Conservation (phyloP, 2,797 vertebrate species). For the Squalus acanthias region DNA sequence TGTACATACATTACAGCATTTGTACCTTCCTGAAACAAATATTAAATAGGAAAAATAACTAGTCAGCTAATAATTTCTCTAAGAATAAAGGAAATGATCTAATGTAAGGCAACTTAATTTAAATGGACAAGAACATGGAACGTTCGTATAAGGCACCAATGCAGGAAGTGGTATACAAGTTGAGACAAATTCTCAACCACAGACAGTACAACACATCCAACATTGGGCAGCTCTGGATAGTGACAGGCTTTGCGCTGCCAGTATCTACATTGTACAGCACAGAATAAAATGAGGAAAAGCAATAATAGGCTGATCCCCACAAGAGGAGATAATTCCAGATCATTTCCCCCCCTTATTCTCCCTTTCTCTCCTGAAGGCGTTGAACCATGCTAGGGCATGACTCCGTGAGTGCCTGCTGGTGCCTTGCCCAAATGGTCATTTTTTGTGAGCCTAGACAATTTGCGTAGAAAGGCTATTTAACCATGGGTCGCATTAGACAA, state of each 20-base stretch:
- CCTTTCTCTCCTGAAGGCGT: not conserved
- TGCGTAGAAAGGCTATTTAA: not conserved
- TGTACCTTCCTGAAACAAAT: constrained; percentile 44
- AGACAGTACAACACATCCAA: not conserved
- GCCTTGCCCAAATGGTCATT: not conserved
- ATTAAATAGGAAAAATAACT: constrained; percentile 44
- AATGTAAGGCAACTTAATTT: constrained; percentile 42
- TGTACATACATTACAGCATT: constrained; percentile 39
- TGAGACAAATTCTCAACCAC: constrained; percentile 44
- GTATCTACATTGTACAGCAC: not conserved
- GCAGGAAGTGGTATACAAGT: constrained; percentile 42
- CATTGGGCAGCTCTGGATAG: not conserved
- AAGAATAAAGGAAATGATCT: constrained; percentile 48
- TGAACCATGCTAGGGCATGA: not conserved
- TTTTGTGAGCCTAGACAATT: not conserved
- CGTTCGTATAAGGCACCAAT: constrained; percentile 42
- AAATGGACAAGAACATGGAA: constrained; percentile 41
- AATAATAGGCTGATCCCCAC: too few species aligned
- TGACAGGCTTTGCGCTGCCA: not conserved
- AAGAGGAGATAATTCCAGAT: not conserved
- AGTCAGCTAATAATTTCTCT: constrained; percentile 46
- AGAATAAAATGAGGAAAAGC: not conserved
- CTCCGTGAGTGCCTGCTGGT: not conserved
- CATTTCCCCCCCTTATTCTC: not conserved
- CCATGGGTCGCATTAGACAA: not conserved